Percentiles rank a stretch among this genome's conserved stretches.
Evolutionary conservation across 2,797 vertebrate genomes (phyloP).

Genomic region (Steatocranus sp.): DNA sequence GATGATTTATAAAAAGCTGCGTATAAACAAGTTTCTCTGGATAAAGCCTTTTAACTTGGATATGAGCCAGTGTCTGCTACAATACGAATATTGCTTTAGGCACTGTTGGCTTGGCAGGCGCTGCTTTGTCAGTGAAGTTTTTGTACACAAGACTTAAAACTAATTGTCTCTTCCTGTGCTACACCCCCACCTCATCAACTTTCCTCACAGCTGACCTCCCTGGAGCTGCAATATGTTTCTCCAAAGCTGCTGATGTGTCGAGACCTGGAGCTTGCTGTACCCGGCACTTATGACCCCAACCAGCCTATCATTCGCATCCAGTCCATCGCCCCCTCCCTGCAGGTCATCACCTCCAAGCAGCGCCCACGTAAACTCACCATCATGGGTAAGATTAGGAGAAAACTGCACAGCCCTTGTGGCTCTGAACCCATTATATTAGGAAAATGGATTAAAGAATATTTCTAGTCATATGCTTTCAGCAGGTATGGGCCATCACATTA

Average conservation of each 20-base stretch:
- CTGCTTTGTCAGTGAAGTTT: not conserved
- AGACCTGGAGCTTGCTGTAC: constrained; percentile 94
- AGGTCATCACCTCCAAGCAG: constrained; percentile 99
- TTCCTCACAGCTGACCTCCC: constrained; percentile 86
- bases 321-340: constrained; percentile 92
- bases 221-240: constrained; percentile 96
- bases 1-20: not conserved
- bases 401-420: not conserved
- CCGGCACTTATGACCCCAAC: constrained; percentile 97
- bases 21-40: not conserved
- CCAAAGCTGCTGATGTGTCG: constrained; percentile 98
- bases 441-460: constrained; percentile 25
- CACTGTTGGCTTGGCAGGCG: not conserved
- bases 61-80: not conserved
- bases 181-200: constrained; percentile 13
- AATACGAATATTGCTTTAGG: constrained; percentile 11
- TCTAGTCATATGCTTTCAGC: not conserved
- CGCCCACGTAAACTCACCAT: constrained; percentile 94
- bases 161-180: constrained; percentile 19
- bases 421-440: constrained; percentile 8
- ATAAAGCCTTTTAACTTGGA: constrained; percentile 1
- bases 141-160: not conserved
- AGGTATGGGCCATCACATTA: not conserved
- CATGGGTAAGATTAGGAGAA: constrained; percentile 85
- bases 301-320: constrained; percentile 97